A percentile compares a stretch with the other conserved stretches of the same genome.
Conservation (phyloP, 2,888 invertebrate species). For the Hololepta plana region DNA sequence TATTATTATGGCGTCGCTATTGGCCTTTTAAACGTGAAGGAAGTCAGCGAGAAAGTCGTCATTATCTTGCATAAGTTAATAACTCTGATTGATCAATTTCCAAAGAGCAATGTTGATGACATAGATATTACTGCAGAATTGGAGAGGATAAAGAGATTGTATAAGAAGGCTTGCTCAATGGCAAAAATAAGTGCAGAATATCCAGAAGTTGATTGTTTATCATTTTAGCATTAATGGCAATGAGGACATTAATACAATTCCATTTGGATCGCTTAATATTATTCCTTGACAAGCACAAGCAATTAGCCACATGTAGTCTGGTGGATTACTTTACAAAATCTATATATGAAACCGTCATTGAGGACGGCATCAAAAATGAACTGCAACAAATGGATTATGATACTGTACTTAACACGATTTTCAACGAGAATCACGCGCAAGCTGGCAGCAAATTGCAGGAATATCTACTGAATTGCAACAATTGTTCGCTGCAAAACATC, state of each 20-base stretch:
- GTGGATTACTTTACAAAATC: constrained; percentile 50
- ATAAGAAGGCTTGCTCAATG: constrained; percentile 48
- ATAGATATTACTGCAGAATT: constrained; percentile 43
- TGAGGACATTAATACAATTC: constrained; percentile 12
- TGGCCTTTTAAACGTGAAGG: background rate
- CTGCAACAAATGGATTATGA: constrained; percentile 28
- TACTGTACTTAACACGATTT: constrained; percentile 32
- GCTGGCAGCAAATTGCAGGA: constrained; percentile 14
- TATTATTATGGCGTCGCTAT: constrained; percentile 41
- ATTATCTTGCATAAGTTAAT: constrained; percentile 37
- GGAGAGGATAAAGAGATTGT: constrained; percentile 46
- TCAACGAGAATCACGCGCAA: constrained; percentile 19
- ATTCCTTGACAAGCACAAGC: constrained; percentile 39
- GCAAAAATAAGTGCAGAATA: constrained; percentile 37
- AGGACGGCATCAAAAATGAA: constrained; percentile 32
- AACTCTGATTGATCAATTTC: constrained; percentile 42
- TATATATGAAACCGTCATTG: constrained; percentile 43
- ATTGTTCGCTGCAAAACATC: constrained; percentile 16
- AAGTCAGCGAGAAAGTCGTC: constrained; percentile 31
- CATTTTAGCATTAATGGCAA: constrained; percentile 30
- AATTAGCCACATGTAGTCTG: constrained; percentile 60
- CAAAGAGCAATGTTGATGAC: constrained; percentile 41
- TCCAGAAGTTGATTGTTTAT: constrained; percentile 37
- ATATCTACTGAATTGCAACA: constrained; percentile 16
- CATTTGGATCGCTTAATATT: constrained; percentile 32